phyloP scores from a whole-genome alignment of 2,113 vertebrate genomes.

The Bufo bufo region DNA sequence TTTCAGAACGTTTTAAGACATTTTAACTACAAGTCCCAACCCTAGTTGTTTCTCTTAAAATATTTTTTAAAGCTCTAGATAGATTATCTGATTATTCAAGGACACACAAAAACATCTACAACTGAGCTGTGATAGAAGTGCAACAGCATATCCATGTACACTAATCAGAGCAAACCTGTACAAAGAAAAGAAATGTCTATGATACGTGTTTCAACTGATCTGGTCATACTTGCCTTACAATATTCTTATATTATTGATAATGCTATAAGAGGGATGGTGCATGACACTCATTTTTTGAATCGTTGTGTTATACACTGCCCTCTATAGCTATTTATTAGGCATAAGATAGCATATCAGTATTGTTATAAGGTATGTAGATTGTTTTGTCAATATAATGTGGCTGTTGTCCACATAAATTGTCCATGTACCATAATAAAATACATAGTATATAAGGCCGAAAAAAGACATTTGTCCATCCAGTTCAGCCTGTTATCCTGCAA shows the following conservation, averaged over 20 bases:
- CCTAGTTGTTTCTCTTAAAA: conserved; percentile 9
- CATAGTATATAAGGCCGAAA: too few species aligned
- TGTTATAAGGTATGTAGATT: not conserved
- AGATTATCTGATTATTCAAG: not conserved
- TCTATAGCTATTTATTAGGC: too few species aligned
- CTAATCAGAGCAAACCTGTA: not conserved
- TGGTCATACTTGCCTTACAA: not conserved
- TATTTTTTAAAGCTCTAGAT: not conserved
- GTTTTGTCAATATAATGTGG: too few species aligned
- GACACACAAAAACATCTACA: not conserved
- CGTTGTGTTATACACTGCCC: too few species aligned
- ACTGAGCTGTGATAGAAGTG: not conserved
- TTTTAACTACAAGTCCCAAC: not conserved
- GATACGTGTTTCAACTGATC: not conserved
- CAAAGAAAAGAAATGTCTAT: not conserved
- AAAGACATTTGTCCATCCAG: too few species aligned
- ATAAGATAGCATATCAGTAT: too few species aligned
- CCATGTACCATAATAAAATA: too few species aligned
- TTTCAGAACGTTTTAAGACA: not conserved
- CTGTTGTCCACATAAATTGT: too few species aligned
- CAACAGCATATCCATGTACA: not conserved
- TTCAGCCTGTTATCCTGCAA: too few species aligned
- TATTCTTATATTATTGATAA: not conserved
- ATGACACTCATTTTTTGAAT: not conserved
- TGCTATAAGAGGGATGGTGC: not conserved